These are phyloP conservation scores for Drosophila ezoana DNA, from an alignment of 2,888 invertebrate genomes.

Conservation along the genomic window DNA sequence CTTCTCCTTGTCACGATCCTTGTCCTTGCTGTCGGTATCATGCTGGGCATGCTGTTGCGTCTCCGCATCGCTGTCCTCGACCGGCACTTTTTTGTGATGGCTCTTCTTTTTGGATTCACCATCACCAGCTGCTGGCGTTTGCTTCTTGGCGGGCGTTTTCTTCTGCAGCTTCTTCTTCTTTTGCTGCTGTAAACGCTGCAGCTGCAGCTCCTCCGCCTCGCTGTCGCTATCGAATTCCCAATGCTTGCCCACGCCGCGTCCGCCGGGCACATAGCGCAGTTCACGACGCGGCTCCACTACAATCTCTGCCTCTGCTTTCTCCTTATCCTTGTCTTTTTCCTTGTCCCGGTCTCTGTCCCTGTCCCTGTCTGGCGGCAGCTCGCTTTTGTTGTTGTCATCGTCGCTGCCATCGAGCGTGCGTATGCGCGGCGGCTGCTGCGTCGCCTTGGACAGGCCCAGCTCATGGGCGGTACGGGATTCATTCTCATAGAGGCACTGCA, in stretches of 20 bases:
- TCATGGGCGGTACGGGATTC: slow-evolving; percentile 91
- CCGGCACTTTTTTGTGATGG: slow-evolving; percentile 10
- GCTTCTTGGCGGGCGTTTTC: slow-evolving; percentile 48
- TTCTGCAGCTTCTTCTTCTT: slow-evolving; percentile 75
- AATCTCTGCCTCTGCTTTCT: slow-evolving; percentile 18
- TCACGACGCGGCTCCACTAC: slow-evolving; percentile 86
- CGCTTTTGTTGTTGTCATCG: slow-evolving; percentile 85
- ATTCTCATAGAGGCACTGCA: slow-evolving; percentile 95
- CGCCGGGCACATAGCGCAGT: slow-evolving; percentile 90
- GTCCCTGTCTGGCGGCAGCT: slow-evolving; percentile 27
- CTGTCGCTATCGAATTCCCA: slow-evolving; percentile 90
- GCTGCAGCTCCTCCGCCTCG: slow-evolving; percentile 80
- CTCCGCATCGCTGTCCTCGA: slow-evolving; percentile 44
- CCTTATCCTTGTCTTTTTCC: slow-evolving; percentile 22
- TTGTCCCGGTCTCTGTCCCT: slow-evolving; percentile 29
- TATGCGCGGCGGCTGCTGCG: slow-evolving; percentile 85
- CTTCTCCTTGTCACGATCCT: slow-evolving; percentile 18
- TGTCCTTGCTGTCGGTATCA: slow-evolving; percentile 58
- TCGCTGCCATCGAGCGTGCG: slow-evolving; percentile 84
- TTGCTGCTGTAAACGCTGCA: slow-evolving; percentile 73
- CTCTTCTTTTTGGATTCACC: slow-evolving; percentile 11
- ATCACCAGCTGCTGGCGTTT: slow-evolving; percentile 11
- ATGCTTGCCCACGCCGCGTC: slow-evolving; percentile 92
- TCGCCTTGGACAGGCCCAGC: slow-evolving; percentile 86
- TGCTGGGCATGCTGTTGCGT: slow-evolving; percentile 15